Evolutionary conservation across 1,140 invertebrate genomes (phyloP), one percentile per base, ranked within the genome.

Genomic region (Megathymus violae): DNA sequence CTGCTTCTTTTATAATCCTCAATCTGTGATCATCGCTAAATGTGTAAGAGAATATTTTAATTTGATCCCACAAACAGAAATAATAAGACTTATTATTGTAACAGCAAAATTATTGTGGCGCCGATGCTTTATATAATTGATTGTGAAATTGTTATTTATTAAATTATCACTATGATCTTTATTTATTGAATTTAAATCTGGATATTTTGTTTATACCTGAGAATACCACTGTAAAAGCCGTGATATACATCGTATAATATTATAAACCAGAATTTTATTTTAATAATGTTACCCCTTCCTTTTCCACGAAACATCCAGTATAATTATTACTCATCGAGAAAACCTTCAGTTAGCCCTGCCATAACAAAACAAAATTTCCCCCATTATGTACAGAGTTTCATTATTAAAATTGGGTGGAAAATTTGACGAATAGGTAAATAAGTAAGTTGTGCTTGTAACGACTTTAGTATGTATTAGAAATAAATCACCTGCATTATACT

Each of bases 21-120:
- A 90, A 89, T 87, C 88, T 91, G 88, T 91, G 88, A 91, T 91
- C 84, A 88, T 85, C 85, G 80, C 85, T 90, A 90, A 85, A 86
- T 87, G 71, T 87, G 52, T 88, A 88, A 88, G 84, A 81, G 76
- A 68, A 77, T 73, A 87, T 84, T 74, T 88, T 87, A 78, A 85
- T 78, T 88, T 85, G 74, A 81, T 60, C 71, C 78, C 71, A 79
- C 72, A 63, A 74, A 75, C 76, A 80, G 69, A 77, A 79, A 68
- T 73, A 73, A 78, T 79, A 71, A 72, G 75, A 74, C 66, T 80
- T 73, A 71, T 69, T 77, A 71, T 71, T 72, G 68, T 76, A 69
- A 74, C 68, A 69, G 71, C 78, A 73, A 85, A 88, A 82, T 86
- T 90, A 78, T 78, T 72, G 77, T 85, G 79, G 78, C 80, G 75